Evolutionary conservation across 2,113 vertebrate species (phyloP), one percentile per base, ranked within the genome.

Genomic region (Microtus montanus): DNA sequence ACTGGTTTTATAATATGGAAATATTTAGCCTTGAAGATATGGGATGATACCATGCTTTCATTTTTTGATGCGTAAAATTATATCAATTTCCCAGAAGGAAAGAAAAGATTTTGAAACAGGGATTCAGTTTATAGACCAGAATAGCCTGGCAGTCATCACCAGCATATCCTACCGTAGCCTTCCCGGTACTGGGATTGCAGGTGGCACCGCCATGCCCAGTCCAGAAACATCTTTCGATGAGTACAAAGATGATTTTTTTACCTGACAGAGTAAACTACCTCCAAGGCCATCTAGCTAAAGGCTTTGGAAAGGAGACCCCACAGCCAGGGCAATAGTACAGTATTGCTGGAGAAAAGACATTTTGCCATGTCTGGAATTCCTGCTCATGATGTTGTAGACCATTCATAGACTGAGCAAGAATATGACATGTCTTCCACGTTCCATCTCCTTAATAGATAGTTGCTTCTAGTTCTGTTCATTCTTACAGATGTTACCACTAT

Each of bases 51-150:
- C 68, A 58, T 58, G 9, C 2, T 63, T 64, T 68, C 10, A 61
- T 61, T 84, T 75, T 61, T 41, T 83, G 17, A 58, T 91, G 58
- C 71, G 8, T 89, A 87, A 70, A 91, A 89, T 82, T 82, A 82
- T 74, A 47, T 54, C 28, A 26, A 1, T 66, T 73, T 91, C 54
- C 26, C 28, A 91, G 66, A 38, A 35, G 58, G 19, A 26, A 10
- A 54, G 35, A 28, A 28, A n/a, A 79, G 5, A 11, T 30, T 30
- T 35, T 63, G 5, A 83, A 38, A 28, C 35, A 83, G 28, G 54
- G 13, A 41, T 61, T 63, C n/a, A 41, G 33, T 58, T 58, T 54
- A n/a, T n/a, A n/a, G 78, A 78, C 7, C 47, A 52, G 15, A 9
- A 2, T n/a, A n/a, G 49, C 33, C 49, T 80, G 49, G 33, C 2